Percentiles rank a stretch among this genome's conserved stretches.
Conservation (phyloP, 2,888 invertebrate species). For the Polymixis flavicincta region DNA sequence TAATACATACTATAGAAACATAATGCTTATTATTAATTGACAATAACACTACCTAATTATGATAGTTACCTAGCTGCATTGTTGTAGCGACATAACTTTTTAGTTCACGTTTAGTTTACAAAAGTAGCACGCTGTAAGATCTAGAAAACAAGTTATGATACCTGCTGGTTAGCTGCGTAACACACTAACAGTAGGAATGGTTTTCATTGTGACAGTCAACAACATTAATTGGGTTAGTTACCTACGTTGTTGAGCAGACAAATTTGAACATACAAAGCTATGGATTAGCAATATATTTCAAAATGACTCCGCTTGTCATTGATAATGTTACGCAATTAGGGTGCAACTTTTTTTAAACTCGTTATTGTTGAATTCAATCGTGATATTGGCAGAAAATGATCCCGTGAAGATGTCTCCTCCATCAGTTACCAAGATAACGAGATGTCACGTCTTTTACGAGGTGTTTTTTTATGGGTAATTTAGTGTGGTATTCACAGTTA, state of each 20-base stretch:
- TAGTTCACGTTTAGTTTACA: neutral
- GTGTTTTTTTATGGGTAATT: slow-evolving; percentile 61
- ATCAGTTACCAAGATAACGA: slow-evolving; percentile 45
- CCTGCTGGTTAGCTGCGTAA: neutral
- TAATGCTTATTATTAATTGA: neutral
- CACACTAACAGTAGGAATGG: neutral
- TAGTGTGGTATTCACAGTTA: slow-evolving; percentile 53
- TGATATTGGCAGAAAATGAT: slow-evolving; percentile 21
- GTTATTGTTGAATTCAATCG: neutral
- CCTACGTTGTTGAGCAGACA: no score
- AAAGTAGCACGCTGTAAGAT: neutral
- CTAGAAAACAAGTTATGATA: neutral
- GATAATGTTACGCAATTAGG: neutral
- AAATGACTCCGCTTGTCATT: no score
- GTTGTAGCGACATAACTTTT: neutral
- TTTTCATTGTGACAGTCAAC: neutral
- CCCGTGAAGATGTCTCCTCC: slow-evolving; percentile 1
- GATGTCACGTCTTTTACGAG: slow-evolving; percentile 50
- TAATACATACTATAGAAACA: neutral
- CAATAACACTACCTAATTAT: no score
- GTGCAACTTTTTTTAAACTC: no score
- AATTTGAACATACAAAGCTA: no score
- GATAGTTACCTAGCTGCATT: no score
- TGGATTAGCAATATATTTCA: no score
- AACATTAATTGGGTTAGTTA: no score